Evolutionary conservation across 2,113 vertebrate genomes (phyloP).

Genomic region (Gallinago jamesoni): DNA sequence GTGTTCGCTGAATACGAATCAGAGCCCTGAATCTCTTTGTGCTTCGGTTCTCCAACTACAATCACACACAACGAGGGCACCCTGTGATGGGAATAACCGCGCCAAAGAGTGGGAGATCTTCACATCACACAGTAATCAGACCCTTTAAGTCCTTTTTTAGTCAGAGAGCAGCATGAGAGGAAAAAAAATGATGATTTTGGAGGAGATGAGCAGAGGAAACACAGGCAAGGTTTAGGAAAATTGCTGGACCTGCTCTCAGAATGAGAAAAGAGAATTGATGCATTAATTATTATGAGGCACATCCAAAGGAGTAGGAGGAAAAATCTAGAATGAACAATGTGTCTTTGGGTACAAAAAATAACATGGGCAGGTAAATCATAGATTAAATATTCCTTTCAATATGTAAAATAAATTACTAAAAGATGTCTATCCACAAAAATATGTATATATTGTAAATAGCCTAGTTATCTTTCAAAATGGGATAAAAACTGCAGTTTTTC

Average conservation of each 20-base stretch:
- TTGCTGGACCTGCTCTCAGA: neutral
- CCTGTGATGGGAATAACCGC: neutral
- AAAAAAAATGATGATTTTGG: neutral
- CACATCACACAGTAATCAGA: neutral
- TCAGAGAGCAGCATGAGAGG: neutral
- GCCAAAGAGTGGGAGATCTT: neutral
- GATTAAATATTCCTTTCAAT: neutral
- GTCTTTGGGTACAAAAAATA: neutral
- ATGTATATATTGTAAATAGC: neutral
- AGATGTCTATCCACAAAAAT: neutral
- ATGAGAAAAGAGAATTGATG: neutral
- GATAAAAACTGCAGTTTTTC: neutral
- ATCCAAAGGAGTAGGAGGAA: neutral
- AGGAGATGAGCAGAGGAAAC: neutral
- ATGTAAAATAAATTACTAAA: neutral
- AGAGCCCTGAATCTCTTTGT: neutral
- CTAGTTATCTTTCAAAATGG: neutral
- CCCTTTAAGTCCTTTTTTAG: neutral
- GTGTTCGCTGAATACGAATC: neutral
- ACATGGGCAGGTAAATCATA: neutral
- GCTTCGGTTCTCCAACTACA: neutral
- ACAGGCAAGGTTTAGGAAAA: neutral
- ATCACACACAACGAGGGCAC: rapidly evolving
- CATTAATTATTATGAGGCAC: neutral
- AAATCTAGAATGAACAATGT: neutral